phyloP scores from a whole-genome alignment of 2,113 vertebrate species.

The Struthidea cinerea region DNA sequence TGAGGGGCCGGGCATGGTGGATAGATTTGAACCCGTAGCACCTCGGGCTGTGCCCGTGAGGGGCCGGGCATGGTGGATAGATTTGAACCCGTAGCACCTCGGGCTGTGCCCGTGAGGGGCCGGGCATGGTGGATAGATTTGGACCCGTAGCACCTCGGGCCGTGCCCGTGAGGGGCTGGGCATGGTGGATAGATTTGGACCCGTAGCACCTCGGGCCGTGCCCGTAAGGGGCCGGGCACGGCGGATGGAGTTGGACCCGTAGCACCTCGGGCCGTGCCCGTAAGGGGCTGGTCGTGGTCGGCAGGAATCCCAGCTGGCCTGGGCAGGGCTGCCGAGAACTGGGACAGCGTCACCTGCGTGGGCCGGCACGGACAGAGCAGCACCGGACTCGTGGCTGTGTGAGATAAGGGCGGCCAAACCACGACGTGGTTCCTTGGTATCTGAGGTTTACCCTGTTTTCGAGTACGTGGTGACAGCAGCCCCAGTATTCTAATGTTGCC shows the following conservation, averaged over 20 bases:
- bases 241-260: fast-evolving
- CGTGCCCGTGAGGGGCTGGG: not conserved
- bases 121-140: too few species aligned
- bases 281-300: too few species aligned
- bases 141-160: too few species aligned
- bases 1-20: too few species aligned
- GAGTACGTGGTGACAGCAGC: not conserved
- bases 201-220: too few species aligned
- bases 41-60: too few species aligned
- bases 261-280: not conserved
- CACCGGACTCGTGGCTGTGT: not conserved
- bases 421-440: not conserved
- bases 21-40: too few species aligned
- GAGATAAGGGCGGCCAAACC: not conserved
- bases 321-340: not conserved
- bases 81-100: too few species aligned
- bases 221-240: not conserved
- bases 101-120: too few species aligned
- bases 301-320: not conserved
- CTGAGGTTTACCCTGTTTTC: not conserved
- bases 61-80: too few species aligned
- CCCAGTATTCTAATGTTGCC: too few species aligned
- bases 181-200: too few species aligned
- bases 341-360: not conserved
- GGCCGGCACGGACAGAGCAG: not conserved